phyloP scores from a whole-genome alignment of 2,797 vertebrate genomes.

The Threskiornis aethiopicus region DNA sequence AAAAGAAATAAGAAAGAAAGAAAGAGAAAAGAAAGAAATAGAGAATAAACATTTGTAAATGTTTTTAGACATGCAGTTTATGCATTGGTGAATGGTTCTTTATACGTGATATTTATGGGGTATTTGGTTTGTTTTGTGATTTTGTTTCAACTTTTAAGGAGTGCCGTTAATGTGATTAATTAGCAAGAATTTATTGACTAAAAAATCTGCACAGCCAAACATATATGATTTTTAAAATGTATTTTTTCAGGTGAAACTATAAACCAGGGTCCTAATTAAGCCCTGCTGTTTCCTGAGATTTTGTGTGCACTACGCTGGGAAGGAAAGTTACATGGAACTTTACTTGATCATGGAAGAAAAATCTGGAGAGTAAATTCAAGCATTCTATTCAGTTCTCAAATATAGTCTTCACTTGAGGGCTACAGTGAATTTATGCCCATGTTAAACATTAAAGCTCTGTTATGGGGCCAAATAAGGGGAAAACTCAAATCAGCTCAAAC shows the following conservation, averaged over 20 bases:
- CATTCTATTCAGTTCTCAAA: conserved; percentile 72
- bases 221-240: conserved; percentile 79
- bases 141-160: conserved; percentile 79
- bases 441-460: conserved; percentile 63
- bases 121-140: conserved; percentile 78
- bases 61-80: conserved; percentile 44
- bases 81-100: conserved; percentile 69
- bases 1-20: no score
- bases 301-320: conserved; percentile 57
- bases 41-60: conserved; percentile 45
- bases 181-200: conserved; percentile 80
- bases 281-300: conserved; percentile 80
- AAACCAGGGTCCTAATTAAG: conserved; percentile 79
- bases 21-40: not conserved
- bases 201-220: conserved; percentile 75
- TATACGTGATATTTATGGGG: conserved; percentile 75
- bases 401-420: conserved; percentile 58
- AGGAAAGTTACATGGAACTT: conserved; percentile 69
- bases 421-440: conserved; percentile 63
- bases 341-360: conserved; percentile 67
- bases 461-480: conserved; percentile 40
- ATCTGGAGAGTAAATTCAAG: conserved; percentile 69
- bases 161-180: conserved; percentile 80
- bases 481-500: conserved; percentile 52
- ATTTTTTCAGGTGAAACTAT: conserved; percentile 84